These are phyloP conservation scores for Zootoca vivipara DNA, from an alignment of 2,113 vertebrate species.

Conservation along the genomic window DNA sequence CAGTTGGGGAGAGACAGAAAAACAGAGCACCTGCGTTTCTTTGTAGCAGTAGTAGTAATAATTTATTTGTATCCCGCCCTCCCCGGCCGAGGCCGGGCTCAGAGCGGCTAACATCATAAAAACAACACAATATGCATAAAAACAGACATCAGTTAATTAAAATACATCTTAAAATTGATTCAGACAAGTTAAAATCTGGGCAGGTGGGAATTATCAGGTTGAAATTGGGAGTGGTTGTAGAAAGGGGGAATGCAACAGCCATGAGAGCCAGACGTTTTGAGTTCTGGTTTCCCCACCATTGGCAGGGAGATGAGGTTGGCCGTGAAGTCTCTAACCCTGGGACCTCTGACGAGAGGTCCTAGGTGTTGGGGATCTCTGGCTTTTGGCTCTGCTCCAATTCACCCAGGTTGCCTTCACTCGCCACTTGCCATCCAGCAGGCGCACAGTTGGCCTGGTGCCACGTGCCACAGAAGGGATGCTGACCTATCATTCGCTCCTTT, in stretches of 20 bases:
- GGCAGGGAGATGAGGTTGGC: accelerated
- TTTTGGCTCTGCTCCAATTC: too few relatives aligned
- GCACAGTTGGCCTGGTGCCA: background rate
- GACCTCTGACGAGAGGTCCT: too few relatives aligned
- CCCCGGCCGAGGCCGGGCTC: too few relatives aligned
- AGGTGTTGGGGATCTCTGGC: background rate
- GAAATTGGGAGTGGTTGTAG: too few relatives aligned
- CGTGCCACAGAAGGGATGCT: background rate
- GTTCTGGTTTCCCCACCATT: background rate
- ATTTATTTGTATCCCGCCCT: too few relatives aligned
- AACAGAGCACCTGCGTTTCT: background rate
- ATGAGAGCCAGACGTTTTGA: background rate
- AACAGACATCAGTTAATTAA: too few relatives aligned
- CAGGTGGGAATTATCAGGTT: too few relatives aligned
- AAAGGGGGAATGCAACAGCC: background rate
- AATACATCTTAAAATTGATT: too few relatives aligned
- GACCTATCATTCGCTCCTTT: background rate
- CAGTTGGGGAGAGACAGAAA: background rate
- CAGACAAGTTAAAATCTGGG: too few relatives aligned
- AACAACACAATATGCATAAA: too few relatives aligned
- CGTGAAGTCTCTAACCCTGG: accelerated
- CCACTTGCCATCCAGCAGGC: background rate
- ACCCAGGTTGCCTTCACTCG: too few relatives aligned
- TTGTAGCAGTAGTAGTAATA: background rate
- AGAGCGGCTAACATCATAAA: too few relatives aligned